phyloP scores from a whole-genome alignment of 2,888 invertebrate genomes.

The Xestia ashworthii region DNA sequence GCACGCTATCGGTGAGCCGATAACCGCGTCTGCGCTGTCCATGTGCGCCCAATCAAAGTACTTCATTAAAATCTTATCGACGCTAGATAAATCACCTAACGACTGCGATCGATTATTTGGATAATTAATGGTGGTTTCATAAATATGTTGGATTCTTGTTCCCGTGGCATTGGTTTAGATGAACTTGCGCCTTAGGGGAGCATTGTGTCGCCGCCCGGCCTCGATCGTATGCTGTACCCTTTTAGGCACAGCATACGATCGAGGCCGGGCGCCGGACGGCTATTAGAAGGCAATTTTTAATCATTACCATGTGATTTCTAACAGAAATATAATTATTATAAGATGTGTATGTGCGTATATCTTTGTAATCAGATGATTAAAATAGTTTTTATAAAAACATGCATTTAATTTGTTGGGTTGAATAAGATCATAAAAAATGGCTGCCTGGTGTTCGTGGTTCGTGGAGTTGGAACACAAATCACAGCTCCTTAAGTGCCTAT shows the following conservation, averaged over 20 bases:
- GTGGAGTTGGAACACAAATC: neutral
- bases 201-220: constrained; percentile 70
- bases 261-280: neutral
- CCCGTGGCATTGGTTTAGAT: constrained; percentile 77
- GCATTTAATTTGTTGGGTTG: neutral
- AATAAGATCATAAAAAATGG: neutral
- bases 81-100: constrained; percentile 90
- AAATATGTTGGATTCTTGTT: constrained; percentile 87
- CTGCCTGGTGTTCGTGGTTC: neutral
- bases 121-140: constrained; percentile 89
- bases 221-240: constrained; percentile 49
- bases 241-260: no score
- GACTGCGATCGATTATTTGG: constrained; percentile 90
- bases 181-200: constrained; percentile 71
- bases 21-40: constrained; percentile 85
- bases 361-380: neutral
- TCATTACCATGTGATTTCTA: constrained; percentile 54
- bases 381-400: neutral
- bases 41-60: constrained; percentile 90
- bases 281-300: constrained; percentile 42
- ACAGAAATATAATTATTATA: constrained; percentile 31
- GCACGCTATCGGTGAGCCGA: constrained; percentile 84
- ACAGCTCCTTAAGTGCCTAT: constrained; percentile 3
- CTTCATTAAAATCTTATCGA: constrained; percentile 91
- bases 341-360: neutral